Evolutionary conservation across 1,140 invertebrate species (phyloP), one percentile per base, ranked within the genome.

Genomic region (Pseudomyrmex sp.): DNA sequence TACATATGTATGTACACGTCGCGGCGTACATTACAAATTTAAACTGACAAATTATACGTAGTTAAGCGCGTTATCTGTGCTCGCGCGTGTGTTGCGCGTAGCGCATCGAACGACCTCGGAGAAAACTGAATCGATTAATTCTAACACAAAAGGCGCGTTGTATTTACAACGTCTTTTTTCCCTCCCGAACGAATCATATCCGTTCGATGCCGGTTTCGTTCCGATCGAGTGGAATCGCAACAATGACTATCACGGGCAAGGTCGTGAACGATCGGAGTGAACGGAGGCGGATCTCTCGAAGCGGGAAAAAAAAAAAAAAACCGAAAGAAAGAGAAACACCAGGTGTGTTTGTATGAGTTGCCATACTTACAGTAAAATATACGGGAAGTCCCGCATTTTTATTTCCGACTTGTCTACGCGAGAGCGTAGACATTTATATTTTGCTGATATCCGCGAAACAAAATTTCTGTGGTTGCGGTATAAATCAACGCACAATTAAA

Each of bases 201-300:
- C 58, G 44, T 15, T 58, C 18, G 69, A 73, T 15, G 13, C 65
- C 65, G 46, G 46, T 56, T 75, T 26, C 23, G 46, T 56, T 75
- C 35, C 44, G 61, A 82, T 70, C 82, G 65, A 66, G 15, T 56
- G 10, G 62, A 59, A 68, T 70, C 82, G 65, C 66, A 74, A 87
- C 65, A 87, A 80, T 80, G 85, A 54, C 69, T 80, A 82, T 84
- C 62, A 63, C n/a, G 73, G 54, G 12, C 85, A 88, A 84, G 82
- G 82, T 59, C 85, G 48, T 35, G 26, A 26, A 26, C 50, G 83
- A 72, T 88, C 62, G 69, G n/a, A 79, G 12, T 12, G 15, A 52
- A 52, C 59, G 66, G 44, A 68, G 61, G 44, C 54, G 48, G 46
- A 50, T 80, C 23, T 70, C 76, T 9, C 0, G 23, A 44, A 15